Evolutionary conservation across 1,140 invertebrate genomes (phyloP).

Genomic region (Drosophila subobscura): DNA sequence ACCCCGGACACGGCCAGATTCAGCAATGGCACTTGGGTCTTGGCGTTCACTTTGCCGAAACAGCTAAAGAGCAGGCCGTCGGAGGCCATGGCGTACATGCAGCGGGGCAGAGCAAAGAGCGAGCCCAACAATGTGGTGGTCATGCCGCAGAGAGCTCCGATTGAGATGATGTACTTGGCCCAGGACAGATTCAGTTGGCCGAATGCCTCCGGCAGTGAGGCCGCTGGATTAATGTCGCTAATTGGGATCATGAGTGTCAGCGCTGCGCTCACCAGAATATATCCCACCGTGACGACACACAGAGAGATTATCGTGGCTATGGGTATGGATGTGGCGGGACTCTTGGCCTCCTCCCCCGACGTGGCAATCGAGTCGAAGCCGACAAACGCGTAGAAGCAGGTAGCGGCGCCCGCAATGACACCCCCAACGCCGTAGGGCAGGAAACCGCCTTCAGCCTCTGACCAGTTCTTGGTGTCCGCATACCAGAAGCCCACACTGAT

Average conservation of each 20-base stretch:
- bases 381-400: conserved; percentile 95
- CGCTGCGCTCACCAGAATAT: conserved; percentile 91
- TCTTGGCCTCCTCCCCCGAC: conserved; percentile 93
- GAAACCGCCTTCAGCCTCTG: conserved; percentile 88
- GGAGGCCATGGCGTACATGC: conserved; percentile 94
- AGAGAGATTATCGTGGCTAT: conserved; percentile 92
- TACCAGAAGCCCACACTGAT: conserved; percentile 92
- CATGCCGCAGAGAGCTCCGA: conserved; percentile 95
- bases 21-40: conserved; percentile 92
- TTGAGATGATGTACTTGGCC: conserved; percentile 94
- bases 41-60: conserved; percentile 89
- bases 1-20: conserved; percentile 92
- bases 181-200: conserved; percentile 89
- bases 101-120: conserved; percentile 92
- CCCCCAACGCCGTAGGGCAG: conserved; percentile 92
- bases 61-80: conserved; percentile 94
- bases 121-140: conserved; percentile 93
- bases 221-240: conserved; percentile 88
- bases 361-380: conserved; percentile 94
- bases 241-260: conserved; percentile 94
- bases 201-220: conserved; percentile 94
- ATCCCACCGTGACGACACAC: conserved; percentile 90
- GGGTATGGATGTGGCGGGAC: conserved; percentile 91
- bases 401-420: conserved; percentile 92
- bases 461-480: conserved; percentile 92